Conservation (phyloP, 2,113 vertebrate species). For the Trinectes maculatus region DNA sequence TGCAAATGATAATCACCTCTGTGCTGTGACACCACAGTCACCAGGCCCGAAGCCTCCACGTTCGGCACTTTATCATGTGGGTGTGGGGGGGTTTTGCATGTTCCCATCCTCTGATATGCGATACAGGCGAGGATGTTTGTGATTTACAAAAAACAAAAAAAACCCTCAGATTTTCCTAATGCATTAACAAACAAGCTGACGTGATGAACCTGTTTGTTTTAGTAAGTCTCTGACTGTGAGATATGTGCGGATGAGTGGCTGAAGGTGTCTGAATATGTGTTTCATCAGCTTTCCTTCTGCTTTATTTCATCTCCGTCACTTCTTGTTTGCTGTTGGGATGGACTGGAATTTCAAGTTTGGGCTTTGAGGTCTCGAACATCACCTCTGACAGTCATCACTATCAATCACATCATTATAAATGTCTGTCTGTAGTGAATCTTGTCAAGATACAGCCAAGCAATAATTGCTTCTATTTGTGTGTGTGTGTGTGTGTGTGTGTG, state of each 20-base stretch:
- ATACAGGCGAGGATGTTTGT: slow-evolving; percentile 52
- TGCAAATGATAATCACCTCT: slow-evolving; percentile 78
- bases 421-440: no score
- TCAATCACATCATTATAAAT: no score
- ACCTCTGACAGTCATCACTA: no score
- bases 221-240: slow-evolving; percentile 51
- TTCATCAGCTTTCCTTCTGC: not conserved
- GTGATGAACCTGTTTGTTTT: slow-evolving; percentile 54
- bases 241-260: no score
- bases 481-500: not conserved
- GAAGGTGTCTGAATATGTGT: not conserved
- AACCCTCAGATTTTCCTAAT: slow-evolving; percentile 69
- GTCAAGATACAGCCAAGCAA: no score
- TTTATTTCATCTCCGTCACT: not conserved
- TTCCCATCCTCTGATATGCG: slow-evolving; percentile 55
- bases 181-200: slow-evolving; percentile 50
- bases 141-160: slow-evolving; percentile 47
- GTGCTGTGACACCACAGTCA: slow-evolving; percentile 47
- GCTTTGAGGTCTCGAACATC: not conserved
- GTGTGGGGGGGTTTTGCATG: slow-evolving; percentile 66
- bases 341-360: slow-evolving; percentile 3
- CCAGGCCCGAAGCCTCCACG: slow-evolving; percentile 51
- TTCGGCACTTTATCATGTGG: slow-evolving; percentile 44
- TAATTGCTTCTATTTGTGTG: not conserved
- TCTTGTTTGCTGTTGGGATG: not conserved